Conservation (phyloP, 2,888 invertebrate species). For the Formica aserva region DNA sequence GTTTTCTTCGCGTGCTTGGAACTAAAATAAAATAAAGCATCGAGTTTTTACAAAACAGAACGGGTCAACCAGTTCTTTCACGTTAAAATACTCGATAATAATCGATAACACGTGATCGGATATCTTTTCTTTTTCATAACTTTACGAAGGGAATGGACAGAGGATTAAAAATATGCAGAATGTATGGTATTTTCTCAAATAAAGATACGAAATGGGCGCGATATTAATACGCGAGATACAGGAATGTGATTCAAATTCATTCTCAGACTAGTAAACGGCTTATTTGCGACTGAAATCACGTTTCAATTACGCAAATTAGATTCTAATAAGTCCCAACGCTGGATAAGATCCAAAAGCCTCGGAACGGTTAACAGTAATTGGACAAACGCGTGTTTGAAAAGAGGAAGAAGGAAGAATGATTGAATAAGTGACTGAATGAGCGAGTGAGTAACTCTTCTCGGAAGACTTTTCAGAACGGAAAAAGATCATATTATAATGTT, state of each 20-base stretch:
- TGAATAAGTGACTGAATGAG: slow-evolving; percentile 15
- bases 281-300: slow-evolving; percentile 70
- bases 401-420: slow-evolving; percentile 9
- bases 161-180: background rate
- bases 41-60: background rate
- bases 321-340: slow-evolving; percentile 72
- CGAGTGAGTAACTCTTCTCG: background rate
- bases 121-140: background rate
- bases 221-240: slow-evolving; percentile 27
- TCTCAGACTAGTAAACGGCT: slow-evolving; percentile 36
- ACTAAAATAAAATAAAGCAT: slow-evolving; percentile 20
- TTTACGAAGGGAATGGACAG: slow-evolving; percentile 7
- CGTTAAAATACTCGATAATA: background rate
- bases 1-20: slow-evolving; percentile 28
- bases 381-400: slow-evolving; percentile 54
- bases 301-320: slow-evolving; percentile 78
- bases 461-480: slow-evolving; percentile 7
- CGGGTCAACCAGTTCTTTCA: background rate
- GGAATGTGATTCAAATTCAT: slow-evolving; percentile 52
- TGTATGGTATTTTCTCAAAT: slow-evolving; percentile 1
- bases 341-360: slow-evolving; percentile 74
- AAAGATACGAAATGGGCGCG: background rate
- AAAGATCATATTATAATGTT: background rate
- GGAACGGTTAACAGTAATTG: slow-evolving; percentile 65
- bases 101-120: background rate